Conservation (phyloP, 2,113 vertebrate genomes). For the Leptosomus discolor region DNA sequence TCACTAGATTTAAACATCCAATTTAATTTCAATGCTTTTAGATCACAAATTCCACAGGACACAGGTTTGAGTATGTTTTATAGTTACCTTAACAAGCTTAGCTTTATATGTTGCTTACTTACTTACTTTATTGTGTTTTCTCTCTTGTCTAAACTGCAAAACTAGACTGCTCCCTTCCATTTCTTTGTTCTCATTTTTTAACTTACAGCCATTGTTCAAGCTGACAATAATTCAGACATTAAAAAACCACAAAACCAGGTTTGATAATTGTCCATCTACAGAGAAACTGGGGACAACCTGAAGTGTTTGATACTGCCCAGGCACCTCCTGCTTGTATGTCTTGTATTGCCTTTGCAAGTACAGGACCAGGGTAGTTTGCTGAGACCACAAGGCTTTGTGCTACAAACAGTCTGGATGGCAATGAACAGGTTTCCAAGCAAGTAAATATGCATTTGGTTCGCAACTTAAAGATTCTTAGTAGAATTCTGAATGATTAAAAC, state of each 20-base stretch:
- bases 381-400: not conserved
- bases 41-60: not conserved
- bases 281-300: not conserved
- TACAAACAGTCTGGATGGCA: not conserved
- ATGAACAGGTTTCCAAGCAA: not conserved
- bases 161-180: not conserved
- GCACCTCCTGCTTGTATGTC: not conserved
- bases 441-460: not conserved
- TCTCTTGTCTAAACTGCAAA: not conserved
- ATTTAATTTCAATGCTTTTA: not conserved
- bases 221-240: not conserved
- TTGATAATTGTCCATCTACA: not conserved
- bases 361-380: not conserved
- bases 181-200: not conserved
- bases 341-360: not conserved
- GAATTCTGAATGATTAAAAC: not conserved
- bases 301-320: not conserved
- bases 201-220: fast-evolving
- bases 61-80: not conserved
- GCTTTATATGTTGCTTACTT: not conserved
- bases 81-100: not conserved
- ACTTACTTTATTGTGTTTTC: not conserved
- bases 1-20: not conserved
- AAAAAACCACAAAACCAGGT: not conserved
- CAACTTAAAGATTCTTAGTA: not conserved